phyloP scores from a whole-genome alignment of 2,888 invertebrate genomes.

The Ophioninae sp. region DNA sequence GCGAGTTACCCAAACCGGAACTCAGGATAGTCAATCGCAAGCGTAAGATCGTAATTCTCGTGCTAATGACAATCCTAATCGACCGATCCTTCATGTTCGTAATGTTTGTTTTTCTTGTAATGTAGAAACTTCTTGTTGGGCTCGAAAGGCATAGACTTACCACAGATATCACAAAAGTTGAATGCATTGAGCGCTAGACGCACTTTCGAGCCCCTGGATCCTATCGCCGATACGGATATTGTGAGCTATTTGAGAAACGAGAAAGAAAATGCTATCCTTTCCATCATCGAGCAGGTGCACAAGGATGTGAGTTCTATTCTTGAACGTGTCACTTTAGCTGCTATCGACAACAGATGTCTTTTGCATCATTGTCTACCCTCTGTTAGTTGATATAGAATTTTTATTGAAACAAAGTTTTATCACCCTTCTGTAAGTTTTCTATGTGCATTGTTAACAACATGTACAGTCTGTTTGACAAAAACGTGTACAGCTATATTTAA shows the following conservation, averaged over 20 bases:
- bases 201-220: slow-evolving; percentile 94
- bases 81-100: not conserved
- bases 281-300: slow-evolving; percentile 94
- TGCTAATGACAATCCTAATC: too few relatives aligned
- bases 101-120: not conserved
- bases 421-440: not conserved
- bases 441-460: not conserved
- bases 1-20: slow-evolving; percentile 91
- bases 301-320: slow-evolving; percentile 85
- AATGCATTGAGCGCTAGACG: slow-evolving; percentile 93
- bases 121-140: slow-evolving; percentile 93
- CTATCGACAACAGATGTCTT: too few relatives aligned
- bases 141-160: slow-evolving; percentile 95
- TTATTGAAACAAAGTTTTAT: too few relatives aligned
- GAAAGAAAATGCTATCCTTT: slow-evolving; percentile 95
- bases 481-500: too few relatives aligned
- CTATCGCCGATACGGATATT: slow-evolving; percentile 94
- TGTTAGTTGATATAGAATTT: too few relatives aligned
- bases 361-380: too few relatives aligned
- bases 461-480: not conserved
- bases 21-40: slow-evolving; percentile 90
- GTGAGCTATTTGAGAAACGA: slow-evolving; percentile 95
- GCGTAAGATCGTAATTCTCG: slow-evolving; percentile 84
- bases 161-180: slow-evolving; percentile 95
- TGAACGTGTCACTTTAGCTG: too few relatives aligned